Evolutionary conservation across 2,797 vertebrate genomes (phyloP).

Genomic region (Microhierax caerulescens): DNA sequence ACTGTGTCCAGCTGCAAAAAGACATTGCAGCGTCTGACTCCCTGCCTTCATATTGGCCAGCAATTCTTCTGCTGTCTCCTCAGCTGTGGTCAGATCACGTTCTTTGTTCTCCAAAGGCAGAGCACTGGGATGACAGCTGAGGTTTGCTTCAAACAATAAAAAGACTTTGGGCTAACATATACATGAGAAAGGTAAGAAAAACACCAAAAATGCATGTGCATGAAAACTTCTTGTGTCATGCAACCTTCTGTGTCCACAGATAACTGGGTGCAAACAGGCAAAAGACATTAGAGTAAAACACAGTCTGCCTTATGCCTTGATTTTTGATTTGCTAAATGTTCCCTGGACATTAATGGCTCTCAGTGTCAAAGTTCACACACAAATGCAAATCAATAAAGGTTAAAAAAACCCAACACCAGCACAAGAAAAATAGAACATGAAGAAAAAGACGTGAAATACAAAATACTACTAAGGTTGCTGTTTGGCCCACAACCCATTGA

Average conservation of each 20-base stretch:
- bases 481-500: neutral
- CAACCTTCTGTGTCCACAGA: neutral
- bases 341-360: neutral
- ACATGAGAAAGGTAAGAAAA: neutral
- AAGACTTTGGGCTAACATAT: neutral
- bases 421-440: neutral
- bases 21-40: neutral
- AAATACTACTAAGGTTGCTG: neutral
- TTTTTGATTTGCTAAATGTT: neutral
- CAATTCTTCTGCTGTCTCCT: neutral
- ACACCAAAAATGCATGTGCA: neutral
- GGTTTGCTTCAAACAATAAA: neutral
- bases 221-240: neutral
- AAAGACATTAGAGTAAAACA: neutral
- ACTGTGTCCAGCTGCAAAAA: neutral
- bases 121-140: neutral
- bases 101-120: neutral
- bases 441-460: neutral
- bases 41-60: neutral
- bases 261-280: neutral
- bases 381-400: neutral
- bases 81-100: neutral
- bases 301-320: neutral
- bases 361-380: neutral
- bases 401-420: neutral